Conservation (phyloP, 2,888 invertebrate genomes). For the Dasypolia templi region DNA sequence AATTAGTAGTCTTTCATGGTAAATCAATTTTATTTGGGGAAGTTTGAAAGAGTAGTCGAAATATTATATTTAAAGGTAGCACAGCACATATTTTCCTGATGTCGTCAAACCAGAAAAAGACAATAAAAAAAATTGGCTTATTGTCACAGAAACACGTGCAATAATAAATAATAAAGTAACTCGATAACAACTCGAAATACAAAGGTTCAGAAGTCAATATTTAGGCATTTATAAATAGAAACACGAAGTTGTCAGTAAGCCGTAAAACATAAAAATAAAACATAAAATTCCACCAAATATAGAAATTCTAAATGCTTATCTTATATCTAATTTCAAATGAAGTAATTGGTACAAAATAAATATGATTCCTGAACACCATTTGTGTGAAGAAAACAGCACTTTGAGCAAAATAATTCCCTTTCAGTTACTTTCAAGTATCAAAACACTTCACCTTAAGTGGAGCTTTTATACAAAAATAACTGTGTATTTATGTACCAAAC, state of each 20-base stretch:
- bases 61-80: too few species aligned
- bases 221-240: background rate
- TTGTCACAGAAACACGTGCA: background rate
- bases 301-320: too few species aligned
- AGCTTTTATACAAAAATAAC: conserved; percentile 48
- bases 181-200: background rate
- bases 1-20: background rate
- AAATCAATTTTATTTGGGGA: background rate
- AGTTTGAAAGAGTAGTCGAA: background rate
- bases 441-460: conserved; percentile 50
- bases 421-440: conserved; percentile 47
- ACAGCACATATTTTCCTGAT: too few species aligned
- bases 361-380: background rate
- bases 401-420: conserved; percentile 23
- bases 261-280: too few species aligned
- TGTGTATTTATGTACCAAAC: conserved; percentile 31
- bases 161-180: background rate
- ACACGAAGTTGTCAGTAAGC: background rate
- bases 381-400: conserved; percentile 12
- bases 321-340: background rate
- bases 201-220: background rate
- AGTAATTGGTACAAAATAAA: background rate
- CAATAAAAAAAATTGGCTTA: too few species aligned
- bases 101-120: too few species aligned
- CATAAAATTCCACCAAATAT: too few species aligned